Conservation (phyloP, 2,888 invertebrate species). For the Tholera decimalis region DNA sequence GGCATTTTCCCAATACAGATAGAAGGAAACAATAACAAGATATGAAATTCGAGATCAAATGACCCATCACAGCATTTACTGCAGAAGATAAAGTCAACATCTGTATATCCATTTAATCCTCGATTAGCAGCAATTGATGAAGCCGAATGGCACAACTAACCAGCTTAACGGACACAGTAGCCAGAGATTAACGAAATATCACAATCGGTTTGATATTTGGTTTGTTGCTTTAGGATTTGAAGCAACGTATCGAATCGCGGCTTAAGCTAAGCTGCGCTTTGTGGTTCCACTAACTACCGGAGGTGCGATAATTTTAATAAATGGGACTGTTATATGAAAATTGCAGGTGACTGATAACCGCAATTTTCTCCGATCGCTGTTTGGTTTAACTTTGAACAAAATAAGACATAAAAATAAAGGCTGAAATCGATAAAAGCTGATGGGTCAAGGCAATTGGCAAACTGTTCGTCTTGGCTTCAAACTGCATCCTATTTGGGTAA, state of each 20-base stretch:
- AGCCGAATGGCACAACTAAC: neutral
- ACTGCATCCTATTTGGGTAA: neutral
- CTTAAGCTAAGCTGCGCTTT: constrained; percentile 10
- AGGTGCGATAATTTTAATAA: constrained; percentile 13
- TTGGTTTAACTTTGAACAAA: neutral
- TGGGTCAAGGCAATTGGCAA: constrained; percentile 2
- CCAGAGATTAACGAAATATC: constrained; percentile 22
- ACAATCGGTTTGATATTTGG: constrained; percentile 15
- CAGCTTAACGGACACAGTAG: constrained; percentile 1
- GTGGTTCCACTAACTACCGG: neutral
- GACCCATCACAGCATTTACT: constrained; percentile 12
- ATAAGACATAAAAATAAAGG: neutral
- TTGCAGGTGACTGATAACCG: constrained; percentile 3
- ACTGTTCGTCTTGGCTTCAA: neutral
- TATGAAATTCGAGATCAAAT: constrained; percentile 8
- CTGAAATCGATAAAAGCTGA: neutral
- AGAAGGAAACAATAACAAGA: constrained; percentile 23
- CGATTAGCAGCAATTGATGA: neutral
- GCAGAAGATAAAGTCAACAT: constrained; percentile 2
- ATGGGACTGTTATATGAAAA: constrained; percentile 4
- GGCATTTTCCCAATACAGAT: neutral
- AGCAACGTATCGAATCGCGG: constrained; percentile 19
- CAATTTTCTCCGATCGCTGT: neutral
- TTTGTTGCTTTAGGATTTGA: constrained; percentile 22
- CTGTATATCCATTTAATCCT: constrained; percentile 1